Evolutionary conservation across 2,888 invertebrate genomes (phyloP).

Genomic region (Trisateles emortualis): DNA sequence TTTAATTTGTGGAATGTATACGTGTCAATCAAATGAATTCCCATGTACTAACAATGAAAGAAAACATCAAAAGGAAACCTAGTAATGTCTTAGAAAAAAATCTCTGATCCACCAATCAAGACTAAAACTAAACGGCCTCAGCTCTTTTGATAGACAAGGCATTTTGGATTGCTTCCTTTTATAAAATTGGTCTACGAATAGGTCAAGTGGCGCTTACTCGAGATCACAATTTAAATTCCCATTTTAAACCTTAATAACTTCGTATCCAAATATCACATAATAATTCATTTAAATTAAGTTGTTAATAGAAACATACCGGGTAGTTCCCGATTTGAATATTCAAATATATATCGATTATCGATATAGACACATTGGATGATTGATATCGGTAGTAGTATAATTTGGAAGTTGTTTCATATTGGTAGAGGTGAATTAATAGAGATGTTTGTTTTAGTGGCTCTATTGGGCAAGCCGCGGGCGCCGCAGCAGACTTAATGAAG

Average conservation of each 20-base stretch:
- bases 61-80: no score
- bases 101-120: no score
- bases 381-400: conserved; percentile 71
- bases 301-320: conserved; percentile 61
- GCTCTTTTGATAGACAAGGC: no score
- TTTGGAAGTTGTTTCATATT: conserved; percentile 63
- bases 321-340: conserved; percentile 67
- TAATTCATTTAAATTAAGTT: conserved; percentile 64
- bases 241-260: conserved; percentile 23
- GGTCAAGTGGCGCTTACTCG: not conserved
- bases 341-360: conserved; percentile 70
- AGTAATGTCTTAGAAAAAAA: no score
- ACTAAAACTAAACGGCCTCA: no score
- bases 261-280: conserved; percentile 45
- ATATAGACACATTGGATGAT: conserved; percentile 69
- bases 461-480: conserved; percentile 73
- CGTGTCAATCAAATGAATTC: no score
- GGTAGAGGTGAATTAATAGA: conserved; percentile 75
- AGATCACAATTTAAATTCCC: conserved; percentile 9
- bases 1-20: no score
- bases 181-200: no score
- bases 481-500: conserved; percentile 67
- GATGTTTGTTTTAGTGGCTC: conserved; percentile 80
- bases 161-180: no score
- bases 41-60: no score